Evolutionary conservation across 2,113 vertebrate species (phyloP).

Genomic region (Silurus glanis): DNA sequence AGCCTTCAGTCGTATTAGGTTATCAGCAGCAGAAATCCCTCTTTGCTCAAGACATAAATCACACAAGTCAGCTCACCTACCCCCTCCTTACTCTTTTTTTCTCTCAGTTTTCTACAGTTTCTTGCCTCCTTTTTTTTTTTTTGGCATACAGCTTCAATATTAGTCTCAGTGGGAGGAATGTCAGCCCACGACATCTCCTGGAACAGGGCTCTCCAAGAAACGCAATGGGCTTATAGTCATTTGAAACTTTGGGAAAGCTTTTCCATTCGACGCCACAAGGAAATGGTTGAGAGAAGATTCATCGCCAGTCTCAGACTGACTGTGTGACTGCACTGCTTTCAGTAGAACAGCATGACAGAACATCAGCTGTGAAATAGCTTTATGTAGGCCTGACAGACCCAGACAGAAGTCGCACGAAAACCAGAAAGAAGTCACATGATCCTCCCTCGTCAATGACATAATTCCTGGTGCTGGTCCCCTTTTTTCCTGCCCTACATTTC

Average conservation of each 20-base stretch:
- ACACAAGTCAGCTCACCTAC: slow-evolving; percentile 60
- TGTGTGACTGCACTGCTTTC: neutral
- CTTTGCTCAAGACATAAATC: slow-evolving; percentile 71
- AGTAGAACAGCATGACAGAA: slow-evolving; percentile 8
- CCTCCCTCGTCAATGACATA: neutral
- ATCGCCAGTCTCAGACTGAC: neutral
- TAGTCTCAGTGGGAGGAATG: slow-evolving; percentile 51
- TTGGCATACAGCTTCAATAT: slow-evolving; percentile 50
- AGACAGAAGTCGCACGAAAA: neutral
- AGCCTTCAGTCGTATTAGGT: slow-evolving; percentile 71
- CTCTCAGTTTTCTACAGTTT: slow-evolving; percentile 43
- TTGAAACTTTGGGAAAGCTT: slow-evolving; percentile 20
- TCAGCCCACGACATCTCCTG: slow-evolving; percentile 26
- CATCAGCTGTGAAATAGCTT: slow-evolving; percentile 33
- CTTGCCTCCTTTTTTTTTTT: neutral
- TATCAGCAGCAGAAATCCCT: slow-evolving; percentile 72
- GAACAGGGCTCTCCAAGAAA: slow-evolving; percentile 22
- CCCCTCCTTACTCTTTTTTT: slow-evolving; percentile 18
- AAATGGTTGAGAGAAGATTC: slow-evolving; percentile 15
- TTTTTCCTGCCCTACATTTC: slow-evolving; percentile 39
- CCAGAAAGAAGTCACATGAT: neutral
- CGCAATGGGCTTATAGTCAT: slow-evolving; percentile 6
- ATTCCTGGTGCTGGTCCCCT: slow-evolving; percentile 15
- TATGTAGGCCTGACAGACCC: neutral
- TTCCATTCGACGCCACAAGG: neutral